Evolutionary conservation across 2,888 invertebrate genomes (phyloP).

Genomic region (Xestia c-nigrum): DNA sequence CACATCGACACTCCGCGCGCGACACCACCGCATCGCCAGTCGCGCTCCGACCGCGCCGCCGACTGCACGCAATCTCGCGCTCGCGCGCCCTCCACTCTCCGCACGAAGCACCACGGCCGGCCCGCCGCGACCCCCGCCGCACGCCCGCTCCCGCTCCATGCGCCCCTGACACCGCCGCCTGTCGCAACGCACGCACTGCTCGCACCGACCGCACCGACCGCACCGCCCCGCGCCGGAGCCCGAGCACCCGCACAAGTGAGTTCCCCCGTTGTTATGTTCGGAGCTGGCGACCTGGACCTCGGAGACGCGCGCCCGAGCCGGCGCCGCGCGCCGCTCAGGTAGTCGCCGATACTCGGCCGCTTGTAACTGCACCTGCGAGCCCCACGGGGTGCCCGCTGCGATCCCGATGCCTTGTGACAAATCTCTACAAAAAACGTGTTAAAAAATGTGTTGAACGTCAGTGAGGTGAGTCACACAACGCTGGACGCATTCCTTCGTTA

Average conservation of each 20-base stretch:
- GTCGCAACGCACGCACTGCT: constrained; percentile 65
- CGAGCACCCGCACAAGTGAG: constrained; percentile 77
- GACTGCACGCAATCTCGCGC: constrained; percentile 61
- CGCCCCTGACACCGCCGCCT: constrained; percentile 81
- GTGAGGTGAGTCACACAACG: constrained; percentile 55
- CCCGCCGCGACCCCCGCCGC: constrained; percentile 61
- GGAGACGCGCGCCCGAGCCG: not conserved
- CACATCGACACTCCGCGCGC: constrained; percentile 58
- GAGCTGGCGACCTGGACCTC: not conserved
- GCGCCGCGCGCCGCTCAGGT: constrained; percentile 47
- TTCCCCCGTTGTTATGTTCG: constrained; percentile 43
- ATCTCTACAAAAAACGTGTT: constrained; percentile 2
- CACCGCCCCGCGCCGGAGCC: constrained; percentile 62
- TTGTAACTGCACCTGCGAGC: constrained; percentile 8
- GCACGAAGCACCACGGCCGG: constrained; percentile 52
- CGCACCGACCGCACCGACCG: constrained; percentile 57
- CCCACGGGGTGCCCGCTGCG: not conserved
- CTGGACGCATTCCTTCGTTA: constrained; percentile 49
- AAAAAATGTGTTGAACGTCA: constrained; percentile 8
- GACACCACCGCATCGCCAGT: constrained; percentile 70
- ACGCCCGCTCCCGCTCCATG: constrained; percentile 73
- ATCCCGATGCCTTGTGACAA: not conserved
- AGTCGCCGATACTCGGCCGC: constrained; percentile 1
- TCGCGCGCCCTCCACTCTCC: constrained; percentile 60
- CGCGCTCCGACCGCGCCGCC: constrained; percentile 75